Base-by-base conservation (phyloP, 37 sponge, comb jelly and placozoan genomes). In the Crambe crambe region DNA sequence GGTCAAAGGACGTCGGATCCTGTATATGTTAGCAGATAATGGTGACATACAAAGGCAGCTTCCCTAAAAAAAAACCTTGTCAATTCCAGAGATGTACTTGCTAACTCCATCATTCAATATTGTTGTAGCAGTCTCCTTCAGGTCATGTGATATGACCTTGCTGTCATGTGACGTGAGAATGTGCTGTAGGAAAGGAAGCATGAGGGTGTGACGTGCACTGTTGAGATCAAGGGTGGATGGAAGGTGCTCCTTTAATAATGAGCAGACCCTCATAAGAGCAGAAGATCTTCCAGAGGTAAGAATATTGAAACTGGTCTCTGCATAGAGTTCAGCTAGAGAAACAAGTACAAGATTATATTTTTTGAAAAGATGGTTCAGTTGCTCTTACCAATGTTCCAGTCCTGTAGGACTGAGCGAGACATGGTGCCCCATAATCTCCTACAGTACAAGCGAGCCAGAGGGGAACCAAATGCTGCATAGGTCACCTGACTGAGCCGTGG, bases 361-460 rank as follows among this genome's bases (percentile, higher is more conserved):
- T 51, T 51, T 18, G 15, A 18, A 18, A 9, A 51, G 15, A 51
- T 51, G 9, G 15, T 9, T 51, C 54, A 9, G 15, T 47, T 6
- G 12, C 6, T 6, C 37, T 8, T 41, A 85, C 85, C 85, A n/a
- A 71, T n/a, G 2, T 18, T 70, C 72, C 78, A 85, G 12, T 85
- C 78, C 39, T 29, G 23, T 36, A 85, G 60, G 8, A 77, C 85
- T 0, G 70, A 58, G n/a, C 42, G 62, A 0, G 51, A 29, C 62
- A 85, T 59, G 38, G 60, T 31, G 8, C 40, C 32, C 89, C 85
- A 89, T 27, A 74, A 67, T 66, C 40, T 56, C 29, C 62, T 42
- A 61, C 85, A 83, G 41, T 65, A 59, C 12, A 37, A 32, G 23
- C 32, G 23, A 6, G 61, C 75, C 31, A 85, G 65, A 25, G 83